Percentiles rank a stretch among this genome's conserved stretches.
phyloP scores from a whole-genome alignment of 2,113 vertebrate genomes.

The Silurus meridionalis region DNA sequence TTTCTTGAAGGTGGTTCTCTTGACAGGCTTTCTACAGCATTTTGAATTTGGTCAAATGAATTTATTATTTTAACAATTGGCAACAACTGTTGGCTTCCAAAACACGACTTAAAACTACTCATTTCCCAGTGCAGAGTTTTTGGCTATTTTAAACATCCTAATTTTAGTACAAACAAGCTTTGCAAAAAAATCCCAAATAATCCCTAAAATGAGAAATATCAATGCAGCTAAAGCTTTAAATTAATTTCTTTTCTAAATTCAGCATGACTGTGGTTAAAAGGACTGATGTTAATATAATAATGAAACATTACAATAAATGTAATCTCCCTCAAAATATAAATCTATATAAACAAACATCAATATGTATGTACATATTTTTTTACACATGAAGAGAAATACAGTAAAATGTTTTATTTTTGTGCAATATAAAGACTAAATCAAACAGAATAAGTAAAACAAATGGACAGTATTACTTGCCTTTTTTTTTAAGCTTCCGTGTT shows the following conservation, averaged over 20 bases:
- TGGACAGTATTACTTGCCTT: constrained; percentile 54
- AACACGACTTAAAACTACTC: neutral
- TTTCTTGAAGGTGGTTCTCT: neutral
- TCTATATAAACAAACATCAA: neutral
- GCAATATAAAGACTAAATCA: neutral
- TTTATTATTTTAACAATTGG: neutral
- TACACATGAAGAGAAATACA: neutral
- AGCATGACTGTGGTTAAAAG: neutral
- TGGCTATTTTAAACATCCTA: neutral
- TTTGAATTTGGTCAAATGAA: neutral
- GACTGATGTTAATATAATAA: neutral
- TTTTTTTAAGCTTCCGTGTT: constrained; percentile 58
- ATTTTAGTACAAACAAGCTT: neutral
- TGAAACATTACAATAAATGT: neutral
- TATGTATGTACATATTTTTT: neutral
- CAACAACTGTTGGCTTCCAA: neutral
- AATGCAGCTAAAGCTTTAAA: neutral
- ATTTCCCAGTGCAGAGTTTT: neutral
- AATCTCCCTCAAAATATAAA: neutral
- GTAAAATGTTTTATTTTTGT: neutral
- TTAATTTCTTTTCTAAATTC: neutral
- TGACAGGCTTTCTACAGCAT: neutral
- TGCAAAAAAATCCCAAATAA: neutral
- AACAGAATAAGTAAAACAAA: neutral
- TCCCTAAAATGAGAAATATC: neutral